Evolutionary conservation across 2,113 vertebrate species (phyloP).

Genomic region (Notothenia rossii): DNA sequence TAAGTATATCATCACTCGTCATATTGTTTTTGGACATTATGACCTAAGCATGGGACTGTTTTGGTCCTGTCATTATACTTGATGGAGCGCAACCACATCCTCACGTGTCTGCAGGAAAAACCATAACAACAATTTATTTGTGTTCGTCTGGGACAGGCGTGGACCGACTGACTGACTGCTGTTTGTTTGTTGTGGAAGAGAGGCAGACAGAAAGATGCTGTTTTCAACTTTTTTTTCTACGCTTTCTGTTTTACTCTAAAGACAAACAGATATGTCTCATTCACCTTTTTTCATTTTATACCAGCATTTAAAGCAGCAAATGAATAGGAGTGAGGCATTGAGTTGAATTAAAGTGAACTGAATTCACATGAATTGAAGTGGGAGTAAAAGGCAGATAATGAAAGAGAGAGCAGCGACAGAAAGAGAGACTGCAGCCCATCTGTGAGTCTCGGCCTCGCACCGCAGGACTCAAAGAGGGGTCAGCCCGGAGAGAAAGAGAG

Average conservation of each 20-base stretch:
- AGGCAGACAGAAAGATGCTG: too few species aligned
- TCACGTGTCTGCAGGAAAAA: slow-evolving; percentile 66
- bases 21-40: slow-evolving; percentile 62
- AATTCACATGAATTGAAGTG: slow-evolving; percentile 48
- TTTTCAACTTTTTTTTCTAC: too few species aligned
- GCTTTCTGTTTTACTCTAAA: not conserved
- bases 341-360: slow-evolving; percentile 40
- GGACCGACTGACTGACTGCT: slow-evolving; percentile 40
- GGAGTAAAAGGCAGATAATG: slow-evolving; percentile 48
- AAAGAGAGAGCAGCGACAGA: slow-evolving; percentile 53
- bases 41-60: slow-evolving; percentile 61
- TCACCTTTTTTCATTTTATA: not conserved
- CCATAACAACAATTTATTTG: slow-evolving; percentile 55
- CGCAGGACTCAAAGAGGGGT: slow-evolving; percentile 89
- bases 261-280: not conserved
- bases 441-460: slow-evolving; percentile 87
- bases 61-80: slow-evolving; percentile 69
- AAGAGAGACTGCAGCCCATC: slow-evolving; percentile 86
- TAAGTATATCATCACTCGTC: slow-evolving; percentile 46
- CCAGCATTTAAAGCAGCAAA: not conserved
- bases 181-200: slow-evolving; percentile 45
- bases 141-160: slow-evolving; percentile 52
- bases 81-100: slow-evolving; percentile 71
- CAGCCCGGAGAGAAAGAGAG: slow-evolving; percentile 77
- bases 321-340: slow-evolving; percentile 18